These are phyloP conservation scores for Macroglossus sobrinus DNA, from an alignment of 2,113 vertebrate species.

Conservation along the genomic window DNA sequence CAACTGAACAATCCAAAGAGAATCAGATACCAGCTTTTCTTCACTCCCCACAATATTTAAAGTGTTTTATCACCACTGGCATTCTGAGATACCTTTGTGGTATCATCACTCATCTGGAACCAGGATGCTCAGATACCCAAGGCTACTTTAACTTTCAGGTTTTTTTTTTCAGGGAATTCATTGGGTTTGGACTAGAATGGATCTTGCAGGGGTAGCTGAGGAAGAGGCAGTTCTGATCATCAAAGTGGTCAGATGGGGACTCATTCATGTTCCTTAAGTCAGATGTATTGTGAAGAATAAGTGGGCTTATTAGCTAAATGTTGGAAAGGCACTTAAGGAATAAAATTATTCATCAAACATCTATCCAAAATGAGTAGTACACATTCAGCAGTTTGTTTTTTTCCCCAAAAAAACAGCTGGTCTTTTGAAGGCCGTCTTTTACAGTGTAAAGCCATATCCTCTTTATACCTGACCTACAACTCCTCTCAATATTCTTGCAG, in stretches of 20 bases:
- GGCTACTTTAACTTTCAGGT: background rate
- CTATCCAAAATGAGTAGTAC: background rate
- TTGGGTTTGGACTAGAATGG: background rate
- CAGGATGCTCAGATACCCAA: background rate
- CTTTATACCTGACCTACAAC: background rate
- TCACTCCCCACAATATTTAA: background rate
- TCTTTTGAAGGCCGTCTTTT: background rate
- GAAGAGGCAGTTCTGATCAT: background rate
- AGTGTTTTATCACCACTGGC: background rate
- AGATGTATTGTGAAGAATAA: background rate
- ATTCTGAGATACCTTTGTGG: background rate
- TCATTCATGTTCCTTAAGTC: background rate
- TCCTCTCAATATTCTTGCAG: background rate
- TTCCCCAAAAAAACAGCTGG: background rate
- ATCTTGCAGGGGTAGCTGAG: background rate
- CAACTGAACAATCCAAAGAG: background rate
- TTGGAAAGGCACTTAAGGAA: background rate
- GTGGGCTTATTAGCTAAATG: background rate
- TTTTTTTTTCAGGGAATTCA: background rate
- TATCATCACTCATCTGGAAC: background rate
- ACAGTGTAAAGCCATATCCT: background rate
- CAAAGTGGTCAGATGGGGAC: background rate
- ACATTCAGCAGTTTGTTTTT: background rate
- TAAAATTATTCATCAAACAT: background rate
- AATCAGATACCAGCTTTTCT: background rate